Evolutionary conservation across 1,140 invertebrate genomes (phyloP).

Genomic region (Ips nitidus): DNA sequence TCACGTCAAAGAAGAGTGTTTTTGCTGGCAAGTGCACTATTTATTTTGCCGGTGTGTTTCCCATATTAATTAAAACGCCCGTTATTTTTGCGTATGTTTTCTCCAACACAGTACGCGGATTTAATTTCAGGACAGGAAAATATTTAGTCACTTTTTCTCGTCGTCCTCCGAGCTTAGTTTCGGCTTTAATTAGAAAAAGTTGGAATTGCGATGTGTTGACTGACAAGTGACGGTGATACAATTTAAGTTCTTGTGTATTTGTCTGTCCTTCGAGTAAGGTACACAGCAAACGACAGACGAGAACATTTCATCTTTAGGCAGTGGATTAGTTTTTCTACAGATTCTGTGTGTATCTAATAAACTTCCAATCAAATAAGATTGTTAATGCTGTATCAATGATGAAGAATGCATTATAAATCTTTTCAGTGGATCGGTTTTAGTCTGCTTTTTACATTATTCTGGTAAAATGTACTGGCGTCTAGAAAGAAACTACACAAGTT

Average conservation of each 20-base stretch:
- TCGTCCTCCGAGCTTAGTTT: not conserved
- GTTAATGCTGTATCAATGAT: too few relatives aligned
- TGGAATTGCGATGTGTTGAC: not conserved
- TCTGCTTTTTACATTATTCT: too few relatives aligned
- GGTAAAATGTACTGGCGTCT: too few relatives aligned
- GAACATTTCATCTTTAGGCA: too few relatives aligned
- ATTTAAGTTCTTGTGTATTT: not conserved
- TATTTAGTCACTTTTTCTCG: conserved; percentile 18
- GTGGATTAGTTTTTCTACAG: too few relatives aligned
- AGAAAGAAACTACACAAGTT: too few relatives aligned
- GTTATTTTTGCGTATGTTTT: conserved; percentile 21
- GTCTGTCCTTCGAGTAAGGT: too few relatives aligned
- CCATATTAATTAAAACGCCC: conserved; percentile 24
- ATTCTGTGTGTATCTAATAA: too few relatives aligned
- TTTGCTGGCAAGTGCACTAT: conserved; percentile 20
- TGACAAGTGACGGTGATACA: not conserved
- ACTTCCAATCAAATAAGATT: too few relatives aligned
- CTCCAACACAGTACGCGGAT: conserved; percentile 15
- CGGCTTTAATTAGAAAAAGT: not conserved
- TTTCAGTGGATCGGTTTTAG: too few relatives aligned
- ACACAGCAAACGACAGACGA: too few relatives aligned
- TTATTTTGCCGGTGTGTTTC: conserved; percentile 23
- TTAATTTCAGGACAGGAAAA: conserved; percentile 11
- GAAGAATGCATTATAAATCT: too few relatives aligned
- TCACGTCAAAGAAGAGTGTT: conserved; percentile 29